Conservation (phyloP, 2,797 vertebrate genomes). For the Steatocranus sp. region DNA sequence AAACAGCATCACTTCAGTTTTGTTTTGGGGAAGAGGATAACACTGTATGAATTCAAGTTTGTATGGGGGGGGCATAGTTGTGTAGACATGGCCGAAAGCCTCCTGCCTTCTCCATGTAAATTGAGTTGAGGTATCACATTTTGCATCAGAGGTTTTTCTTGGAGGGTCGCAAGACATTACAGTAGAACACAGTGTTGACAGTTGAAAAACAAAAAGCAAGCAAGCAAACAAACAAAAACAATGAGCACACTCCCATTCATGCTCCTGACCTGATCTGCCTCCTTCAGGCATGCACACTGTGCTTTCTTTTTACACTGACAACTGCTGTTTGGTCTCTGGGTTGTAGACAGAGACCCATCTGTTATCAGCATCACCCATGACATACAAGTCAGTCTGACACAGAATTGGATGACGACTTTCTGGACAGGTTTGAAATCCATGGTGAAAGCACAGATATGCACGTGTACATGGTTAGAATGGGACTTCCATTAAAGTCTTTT, state of each 20-base stretch:
- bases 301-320: neutral
- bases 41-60: neutral
- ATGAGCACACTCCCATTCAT: neutral
- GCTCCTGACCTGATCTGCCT: neutral
- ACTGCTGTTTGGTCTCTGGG: neutral
- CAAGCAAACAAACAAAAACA: neutral
- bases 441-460: neutral
- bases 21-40: neutral
- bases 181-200: neutral
- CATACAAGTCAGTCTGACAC: neutral
- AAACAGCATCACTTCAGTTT: neutral
- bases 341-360: neutral
- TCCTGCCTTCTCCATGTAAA: neutral
- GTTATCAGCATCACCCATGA: neutral
- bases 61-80: neutral
- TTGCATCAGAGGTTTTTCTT: neutral
- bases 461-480: neutral
- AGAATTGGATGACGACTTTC: neutral
- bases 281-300: neutral
- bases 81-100: neutral
- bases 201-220: neutral
- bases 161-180: neutral
- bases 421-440: neutral
- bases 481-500: neutral
- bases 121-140: neutral